Evolutionary conservation across 2,113 vertebrate species (phyloP).

Genomic region (Narcine bancroftii): DNA sequence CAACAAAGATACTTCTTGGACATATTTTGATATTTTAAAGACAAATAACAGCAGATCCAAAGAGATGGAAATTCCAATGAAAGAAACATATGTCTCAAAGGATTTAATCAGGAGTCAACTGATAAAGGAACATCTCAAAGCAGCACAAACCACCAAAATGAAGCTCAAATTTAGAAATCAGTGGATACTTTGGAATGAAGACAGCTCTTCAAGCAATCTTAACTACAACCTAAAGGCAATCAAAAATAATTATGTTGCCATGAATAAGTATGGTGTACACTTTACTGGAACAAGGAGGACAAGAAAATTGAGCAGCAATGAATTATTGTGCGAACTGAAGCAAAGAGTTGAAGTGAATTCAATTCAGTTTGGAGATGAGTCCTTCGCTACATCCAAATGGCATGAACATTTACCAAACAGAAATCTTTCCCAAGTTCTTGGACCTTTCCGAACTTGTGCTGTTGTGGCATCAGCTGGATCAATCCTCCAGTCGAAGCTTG

Average conservation of each 20-base stretch:
- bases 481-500: constrained; percentile 59
- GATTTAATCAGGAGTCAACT: not conserved
- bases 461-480: constrained; percentile 69
- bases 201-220: constrained; percentile 59
- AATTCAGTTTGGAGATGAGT: constrained; percentile 53
- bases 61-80: not conserved
- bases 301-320: constrained; percentile 47
- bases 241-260: constrained; percentile 51
- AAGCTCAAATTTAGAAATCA: constrained; percentile 23
- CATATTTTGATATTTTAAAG: not conserved
- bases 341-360: constrained; percentile 56
- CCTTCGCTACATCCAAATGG: constrained; percentile 57
- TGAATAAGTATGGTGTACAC: constrained; percentile 64
- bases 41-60: not conserved
- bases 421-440: constrained; percentile 49
- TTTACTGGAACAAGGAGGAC: constrained; percentile 48
- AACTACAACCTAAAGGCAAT: constrained; percentile 54
- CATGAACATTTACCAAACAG: constrained; percentile 52
- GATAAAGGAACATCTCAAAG: not conserved
- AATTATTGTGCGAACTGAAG: constrained; percentile 56
- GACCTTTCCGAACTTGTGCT: constrained; percentile 53
- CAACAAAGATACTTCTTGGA: not conserved
- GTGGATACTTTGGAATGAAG: constrained; percentile 58
- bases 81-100: not conserved
- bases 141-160: not conserved